Evolutionary conservation across 2,888 invertebrate genomes (phyloP), one percentile per base, ranked within the genome.

Genomic region (Acanthoscelides obtectus): DNA sequence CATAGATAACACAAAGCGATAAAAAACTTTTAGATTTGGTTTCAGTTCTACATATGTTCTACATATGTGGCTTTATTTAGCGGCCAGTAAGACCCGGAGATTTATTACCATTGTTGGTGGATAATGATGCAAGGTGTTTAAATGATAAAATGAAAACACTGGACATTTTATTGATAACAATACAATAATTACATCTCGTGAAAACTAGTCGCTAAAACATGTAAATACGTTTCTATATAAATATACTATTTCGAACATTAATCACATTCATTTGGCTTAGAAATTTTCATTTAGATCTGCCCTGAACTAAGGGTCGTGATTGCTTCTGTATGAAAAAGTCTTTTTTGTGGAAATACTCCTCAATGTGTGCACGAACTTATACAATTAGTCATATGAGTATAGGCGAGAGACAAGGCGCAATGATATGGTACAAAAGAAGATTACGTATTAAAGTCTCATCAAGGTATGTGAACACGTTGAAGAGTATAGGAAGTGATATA

Each of bases 191-290:
- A 73, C 72, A 75, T 74, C 69, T 69, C 71, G 75, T 76, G 75
- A 74, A 75, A 76, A 73, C 75, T 76, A 75, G 71, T 65, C 65
- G 67, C 73, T 73, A 68, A 72, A 75, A 76, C 74, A 74, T 75
- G 73, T 75, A 75, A 76, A 76, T 75, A 75, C 72, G 21, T 72
- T 69, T 74, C 74, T 74, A 74, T 77, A 74, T 75, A 77, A 75
- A 77, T 77, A 75, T 75, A 76, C 25, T 72, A 71, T 71, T 74
- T 70, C 72, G 66, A 71, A 75, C 75, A 75, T 74, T 74, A 73
- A 76, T 76, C 75, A 76, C 75, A 75, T 73, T 72, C 71, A 70
- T 22, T 75, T 75, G 75, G 75, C 74, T 74, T 75, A 27, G 25
- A 25, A 21, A 21, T 68, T 12, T 68, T 68, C 27, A 22, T 68